Evolutionary conservation across 1,140 invertebrate genomes (phyloP), one percentile per base, ranked within the genome.

Genomic region (Pogonomyrmex barbatus): DNA sequence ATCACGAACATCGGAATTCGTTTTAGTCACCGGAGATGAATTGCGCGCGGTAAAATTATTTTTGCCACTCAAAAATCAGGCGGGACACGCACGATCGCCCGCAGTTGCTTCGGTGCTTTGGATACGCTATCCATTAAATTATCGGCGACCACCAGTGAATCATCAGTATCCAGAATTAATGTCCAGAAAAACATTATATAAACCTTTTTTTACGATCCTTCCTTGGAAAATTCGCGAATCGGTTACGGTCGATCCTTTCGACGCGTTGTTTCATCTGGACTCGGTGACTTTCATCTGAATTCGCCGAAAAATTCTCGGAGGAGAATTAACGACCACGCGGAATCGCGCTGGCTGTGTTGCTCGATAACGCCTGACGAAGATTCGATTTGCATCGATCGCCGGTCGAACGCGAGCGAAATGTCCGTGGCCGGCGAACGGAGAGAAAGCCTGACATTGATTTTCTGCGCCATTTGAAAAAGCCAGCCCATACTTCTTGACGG

Each of bases 371-470:
- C 54, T 39, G 42, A 14, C 33, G 50, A 75, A 71, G 85, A 90
- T 88, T 90, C 82, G 67, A 84, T 88, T 79, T 81, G 84, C 83
- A 76, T 50, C 89, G 83, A 88, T 88, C 63, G 84, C 30, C 60
- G 8, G 39, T 50, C 17, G 45, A 36, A 54, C 52, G 36, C 77
- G 62, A 73, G 33, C 82, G 50, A 24, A 24, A 39, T 54, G 63
- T 45, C 3, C 54, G 52, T 3, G 52, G 54, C 17, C 67, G 67
- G 10, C 30, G 62, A 68, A 42, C 33, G 58, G 52, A 77, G 85
- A 36, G 17, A 39, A 70, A 71, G 36, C 50, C 14, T 33, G n/a
- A 39, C 88, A 89, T 89, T 89, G 88, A 89, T 89, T 89, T 89
- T 88, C 89, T 82, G 65, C 50, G 39, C 75, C 70, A 79, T 89